Evolutionary conservation across 2,113 vertebrate genomes (phyloP), one percentile per base, ranked within the genome.

Genomic region (Hemicordylus capensis): DNA sequence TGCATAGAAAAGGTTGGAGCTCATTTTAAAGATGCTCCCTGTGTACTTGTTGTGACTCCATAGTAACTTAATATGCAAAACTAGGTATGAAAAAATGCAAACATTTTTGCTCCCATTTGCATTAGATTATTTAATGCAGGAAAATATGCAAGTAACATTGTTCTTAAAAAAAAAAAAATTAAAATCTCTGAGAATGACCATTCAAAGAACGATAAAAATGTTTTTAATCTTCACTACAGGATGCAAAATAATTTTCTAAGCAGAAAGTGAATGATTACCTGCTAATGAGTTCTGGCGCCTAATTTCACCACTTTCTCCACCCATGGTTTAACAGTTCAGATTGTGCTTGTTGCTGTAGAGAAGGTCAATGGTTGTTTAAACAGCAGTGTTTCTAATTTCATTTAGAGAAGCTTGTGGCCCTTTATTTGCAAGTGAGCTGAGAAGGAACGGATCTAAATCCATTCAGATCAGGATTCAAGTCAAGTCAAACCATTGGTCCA

Each of bases 221-320:
- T 48, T 85, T 84, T 93, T 92, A 88, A 87, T 88, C 64, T 85
- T 86, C 34, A 9, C 20, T 83, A 54, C 74, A 44, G 20, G 9
- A n/a, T 86, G n/a, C 24, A 88, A 90, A 88, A 81, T 48, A 15
- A 76, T 59, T 70, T 89, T 63, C 61, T 90, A 72, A 14, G 20
- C 64, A 56, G 8, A 90, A 76, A 31, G 4, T 31, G 66, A 93
- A 87, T 76, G 64, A 88, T 85, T 93, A n/a, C 39, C 83, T 89
- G 78, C 86, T 89, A 91, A 90, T 82, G 78, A 67, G 44, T 82
- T 90, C 89, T 86, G 80, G 46, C 84, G 87, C 48, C 34, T 64
- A 92, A 91, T 91, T 91, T 82, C 73, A 89, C 54, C 66, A 61
- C 82, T 67, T 69, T 81, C 17, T 92, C 87, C 76, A 82, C 77